Base-by-base conservation (phyloP, 2,888 invertebrate species). In the Drosophila sordidapex region DNA sequence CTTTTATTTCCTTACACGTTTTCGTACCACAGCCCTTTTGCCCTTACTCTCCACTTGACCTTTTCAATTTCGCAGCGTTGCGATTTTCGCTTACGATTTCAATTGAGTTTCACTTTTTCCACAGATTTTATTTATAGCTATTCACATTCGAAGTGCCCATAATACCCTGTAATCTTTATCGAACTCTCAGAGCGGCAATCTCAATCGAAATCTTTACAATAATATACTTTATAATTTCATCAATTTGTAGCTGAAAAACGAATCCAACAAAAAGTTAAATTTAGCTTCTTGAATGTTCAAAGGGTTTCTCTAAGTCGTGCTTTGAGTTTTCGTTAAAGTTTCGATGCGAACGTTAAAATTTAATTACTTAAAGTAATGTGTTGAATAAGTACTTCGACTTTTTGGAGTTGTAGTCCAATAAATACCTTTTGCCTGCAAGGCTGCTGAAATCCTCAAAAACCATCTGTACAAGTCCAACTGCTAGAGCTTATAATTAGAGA, bases 101-200 rank as follows among this genome's bases (percentile, higher is more conserved):
- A 71, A 74, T 74, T 78, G 69, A 64, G 59, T 81, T 83, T 83
- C 66, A 67, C 63, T 67, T 74, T 71, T 74, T 54, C n/a, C 54
- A 60, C 57, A 66, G 58, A 61, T 80, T 82, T 82, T 69, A 79
- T 74, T 80, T 73, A 71, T 60, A 53, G 65, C 61, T 54, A 54
- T 63, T 82, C 68, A 73, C 70, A 70, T 74, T 72, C 57, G 33
- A 57, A 68, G 77, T 56, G 43, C 33, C 49, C 21, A 15, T 27
- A 29, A 58, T 78, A 76, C 61, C 58, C 64, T 73, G 51, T 57
- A 53, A 18, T 18, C 7, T 10, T 6, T 13, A 15, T 25, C 8
- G 0, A 11, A 27, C 27, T 6, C 10, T 7, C 4, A 13, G 21
- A 18, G 10, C 15, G 54, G 27, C 21, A 25, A 2, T 35, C 15